phyloP scores from a whole-genome alignment of 2,888 invertebrate species.

The Amaurobius ferox region DNA sequence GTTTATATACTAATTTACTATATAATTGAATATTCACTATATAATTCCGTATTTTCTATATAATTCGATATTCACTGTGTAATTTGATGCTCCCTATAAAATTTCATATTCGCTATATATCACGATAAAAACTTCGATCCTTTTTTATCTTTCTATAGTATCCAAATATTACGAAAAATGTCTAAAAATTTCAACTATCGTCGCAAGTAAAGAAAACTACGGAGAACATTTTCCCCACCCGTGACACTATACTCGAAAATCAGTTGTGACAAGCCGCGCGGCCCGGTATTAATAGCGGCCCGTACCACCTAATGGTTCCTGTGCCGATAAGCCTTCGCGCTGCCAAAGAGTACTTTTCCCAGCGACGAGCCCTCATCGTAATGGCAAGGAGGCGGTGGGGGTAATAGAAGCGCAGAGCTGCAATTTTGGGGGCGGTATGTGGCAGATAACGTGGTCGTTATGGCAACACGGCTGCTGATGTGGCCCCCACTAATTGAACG shows the following conservation, averaged over 20 bases:
- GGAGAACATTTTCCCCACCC: too few species aligned
- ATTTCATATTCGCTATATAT: too few species aligned
- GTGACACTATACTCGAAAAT: background rate
- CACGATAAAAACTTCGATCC: too few species aligned
- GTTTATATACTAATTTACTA: too few species aligned
- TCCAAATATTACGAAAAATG: too few species aligned
- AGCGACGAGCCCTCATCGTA: background rate
- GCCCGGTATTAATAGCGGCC: background rate
- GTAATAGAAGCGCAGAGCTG: constrained; percentile 2
- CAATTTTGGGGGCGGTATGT: constrained; percentile 34
- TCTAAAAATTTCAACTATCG: too few species aligned
- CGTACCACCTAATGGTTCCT: background rate
- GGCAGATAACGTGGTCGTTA: constrained; percentile 43
- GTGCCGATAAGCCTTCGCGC: constrained; percentile 24
- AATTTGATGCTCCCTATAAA: too few species aligned
- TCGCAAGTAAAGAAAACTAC: too few species aligned
- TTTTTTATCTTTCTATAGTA: too few species aligned
- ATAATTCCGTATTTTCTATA: too few species aligned
- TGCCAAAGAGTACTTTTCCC: background rate
- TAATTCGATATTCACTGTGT: too few species aligned
- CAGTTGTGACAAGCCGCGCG: background rate
- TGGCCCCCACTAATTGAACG: constrained; percentile 33
- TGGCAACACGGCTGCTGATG: constrained; percentile 34
- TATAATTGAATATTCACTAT: too few species aligned
- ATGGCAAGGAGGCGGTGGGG: background rate